These are phyloP conservation scores for Plagodis pulveraria DNA, from an alignment of 2,888 invertebrate species.

Conservation along the genomic window DNA sequence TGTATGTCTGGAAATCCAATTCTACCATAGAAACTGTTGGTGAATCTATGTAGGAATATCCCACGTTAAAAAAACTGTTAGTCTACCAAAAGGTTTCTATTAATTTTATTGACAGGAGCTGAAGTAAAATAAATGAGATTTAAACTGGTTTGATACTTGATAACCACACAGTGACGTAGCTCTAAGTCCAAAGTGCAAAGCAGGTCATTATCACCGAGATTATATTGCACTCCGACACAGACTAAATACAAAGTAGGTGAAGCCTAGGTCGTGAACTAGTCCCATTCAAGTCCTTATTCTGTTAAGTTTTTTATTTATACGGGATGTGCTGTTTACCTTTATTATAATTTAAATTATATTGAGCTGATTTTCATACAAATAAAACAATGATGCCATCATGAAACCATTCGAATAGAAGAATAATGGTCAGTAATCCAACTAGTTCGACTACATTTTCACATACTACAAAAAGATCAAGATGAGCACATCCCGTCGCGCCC, in stretches of 20 bases:
- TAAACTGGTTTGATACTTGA: constrained; percentile 1
- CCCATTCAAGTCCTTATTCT: background rate
- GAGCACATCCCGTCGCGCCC: constrained; percentile 7
- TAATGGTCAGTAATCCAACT: constrained; percentile 1
- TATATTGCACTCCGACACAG: background rate
- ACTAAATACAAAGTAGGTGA: constrained; percentile 2
- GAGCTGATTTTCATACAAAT: too few species aligned
- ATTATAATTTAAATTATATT: too few species aligned
- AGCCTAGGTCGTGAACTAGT: constrained; percentile 11
- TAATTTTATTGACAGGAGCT: too few species aligned
- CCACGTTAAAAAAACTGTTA: too few species aligned
- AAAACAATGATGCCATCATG: too few species aligned
- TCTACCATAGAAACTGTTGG: too few species aligned
- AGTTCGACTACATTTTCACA: background rate
- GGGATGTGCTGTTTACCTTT: too few species aligned
- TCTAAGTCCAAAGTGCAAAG: constrained; percentile 2
- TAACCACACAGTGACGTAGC: background rate
- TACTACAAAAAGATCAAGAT: constrained; percentile 15
- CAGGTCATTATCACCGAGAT: constrained; percentile 18
- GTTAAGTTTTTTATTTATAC: too few species aligned
- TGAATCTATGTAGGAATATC: too few species aligned
- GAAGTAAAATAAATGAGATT: too few species aligned
- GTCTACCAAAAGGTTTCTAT: background rate
- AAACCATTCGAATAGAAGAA: too few species aligned
- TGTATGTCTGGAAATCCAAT: too few species aligned